phyloP scores from a whole-genome alignment of 2,113 vertebrate species.

The Mus spicilegus region DNA sequence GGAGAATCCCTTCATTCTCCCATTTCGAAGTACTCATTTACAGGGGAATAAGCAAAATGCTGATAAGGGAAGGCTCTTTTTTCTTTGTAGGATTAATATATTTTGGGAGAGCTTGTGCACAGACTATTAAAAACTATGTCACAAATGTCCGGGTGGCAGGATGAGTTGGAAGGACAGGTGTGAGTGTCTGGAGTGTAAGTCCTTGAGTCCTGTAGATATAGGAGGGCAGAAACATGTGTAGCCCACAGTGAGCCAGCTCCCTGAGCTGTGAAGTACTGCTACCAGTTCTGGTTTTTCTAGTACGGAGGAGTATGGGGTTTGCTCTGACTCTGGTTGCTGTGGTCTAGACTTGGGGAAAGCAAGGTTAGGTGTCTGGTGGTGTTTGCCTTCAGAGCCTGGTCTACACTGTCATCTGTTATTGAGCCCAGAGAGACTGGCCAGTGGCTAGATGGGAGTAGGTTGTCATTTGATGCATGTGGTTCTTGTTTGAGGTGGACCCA shows the following conservation, averaged over 20 bases:
- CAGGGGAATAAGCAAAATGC: not conserved
- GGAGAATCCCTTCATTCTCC: not conserved
- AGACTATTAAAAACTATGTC: fast-evolving
- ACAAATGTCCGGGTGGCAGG: not conserved
- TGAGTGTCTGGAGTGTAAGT: not conserved
- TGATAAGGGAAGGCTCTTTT: not conserved
- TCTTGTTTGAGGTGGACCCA: not conserved
- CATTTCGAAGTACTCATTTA: not conserved
- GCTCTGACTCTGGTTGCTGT: not conserved
- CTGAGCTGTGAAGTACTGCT: not conserved
- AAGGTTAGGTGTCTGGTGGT: too few relatives aligned
- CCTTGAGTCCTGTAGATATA: not conserved
- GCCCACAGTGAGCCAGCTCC: not conserved
- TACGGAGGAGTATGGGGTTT: fast-evolving
- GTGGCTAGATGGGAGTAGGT: not conserved
- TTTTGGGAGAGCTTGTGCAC: fast-evolving
- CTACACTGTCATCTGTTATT: not conserved
- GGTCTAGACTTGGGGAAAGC: too few relatives aligned
- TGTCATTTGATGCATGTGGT: not conserved
- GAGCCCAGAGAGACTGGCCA: not conserved
- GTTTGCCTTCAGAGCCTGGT: not conserved
- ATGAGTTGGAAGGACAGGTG: not conserved
- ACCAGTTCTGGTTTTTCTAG: not conserved
- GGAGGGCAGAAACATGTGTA: not conserved
- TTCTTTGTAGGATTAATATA: fast-evolving